Evolutionary conservation across 2,113 vertebrate genomes (phyloP).

Genomic region (Meleagris gallopavo): DNA sequence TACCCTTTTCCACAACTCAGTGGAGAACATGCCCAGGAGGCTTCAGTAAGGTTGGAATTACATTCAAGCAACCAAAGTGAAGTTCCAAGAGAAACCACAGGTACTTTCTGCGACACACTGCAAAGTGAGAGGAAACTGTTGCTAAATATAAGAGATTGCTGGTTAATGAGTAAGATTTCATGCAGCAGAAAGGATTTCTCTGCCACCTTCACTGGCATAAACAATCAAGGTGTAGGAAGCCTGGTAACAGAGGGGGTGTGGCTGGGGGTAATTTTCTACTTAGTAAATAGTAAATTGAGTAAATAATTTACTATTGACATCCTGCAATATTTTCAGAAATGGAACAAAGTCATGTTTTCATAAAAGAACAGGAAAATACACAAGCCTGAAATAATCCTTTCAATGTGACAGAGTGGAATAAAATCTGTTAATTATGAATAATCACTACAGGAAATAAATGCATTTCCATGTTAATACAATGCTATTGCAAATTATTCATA

Average conservation of each 20-base stretch:
- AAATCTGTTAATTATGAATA: background rate
- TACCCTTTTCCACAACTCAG: fast-evolving
- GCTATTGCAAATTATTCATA: background rate
- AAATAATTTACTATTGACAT: too few relatives aligned
- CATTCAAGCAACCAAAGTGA: background rate
- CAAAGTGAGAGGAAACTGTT: background rate
- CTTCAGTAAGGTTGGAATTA: background rate
- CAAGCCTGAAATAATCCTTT: background rate
- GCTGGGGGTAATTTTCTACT: background rate
- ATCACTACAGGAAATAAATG: background rate
- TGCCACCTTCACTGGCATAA: background rate
- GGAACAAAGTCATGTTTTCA: background rate
- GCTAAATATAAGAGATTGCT: slow-evolving; percentile 12
- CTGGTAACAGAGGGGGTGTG: background rate
- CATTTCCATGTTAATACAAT: background rate
- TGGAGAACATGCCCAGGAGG: background rate
- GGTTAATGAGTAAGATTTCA: slow-evolving; percentile 17
- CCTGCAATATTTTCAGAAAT: background rate
- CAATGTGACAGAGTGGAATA: background rate
- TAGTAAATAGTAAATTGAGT: too few relatives aligned
- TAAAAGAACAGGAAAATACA: background rate
- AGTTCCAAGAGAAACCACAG: background rate
- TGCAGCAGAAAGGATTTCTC: background rate
- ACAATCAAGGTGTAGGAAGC: background rate
- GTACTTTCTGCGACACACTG: background rate